Conservation (phyloP, 2,888 invertebrate species). For the Brachypterus glaber region DNA sequence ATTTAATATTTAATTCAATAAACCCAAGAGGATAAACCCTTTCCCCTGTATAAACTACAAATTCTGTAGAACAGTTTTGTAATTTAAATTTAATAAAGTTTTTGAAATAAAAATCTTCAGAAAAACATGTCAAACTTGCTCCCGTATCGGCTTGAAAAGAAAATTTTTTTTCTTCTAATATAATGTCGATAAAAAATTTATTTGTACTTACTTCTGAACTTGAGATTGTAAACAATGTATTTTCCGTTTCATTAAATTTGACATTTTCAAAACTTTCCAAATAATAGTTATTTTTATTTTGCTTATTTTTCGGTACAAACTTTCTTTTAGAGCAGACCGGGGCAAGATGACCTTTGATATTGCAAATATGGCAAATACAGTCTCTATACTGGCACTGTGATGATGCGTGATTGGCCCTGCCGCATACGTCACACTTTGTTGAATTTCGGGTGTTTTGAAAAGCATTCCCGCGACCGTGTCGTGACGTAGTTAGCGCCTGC, state of each 20-base stretch:
- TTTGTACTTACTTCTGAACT: too few relatives aligned
- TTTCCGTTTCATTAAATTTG: background rate
- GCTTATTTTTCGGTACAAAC: background rate
- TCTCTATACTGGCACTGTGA: conserved; percentile 9
- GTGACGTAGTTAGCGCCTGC: conserved; percentile 9
- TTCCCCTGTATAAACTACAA: background rate
- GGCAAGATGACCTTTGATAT: conserved; percentile 10
- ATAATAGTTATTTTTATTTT: conserved; percentile 2
- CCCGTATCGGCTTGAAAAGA: too few relatives aligned
- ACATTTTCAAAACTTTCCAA: background rate
- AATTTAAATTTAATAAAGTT: too few relatives aligned
- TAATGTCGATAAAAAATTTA: too few relatives aligned
- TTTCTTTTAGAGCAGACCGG: conserved; percentile 7
- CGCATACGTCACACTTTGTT: conserved; percentile 5
- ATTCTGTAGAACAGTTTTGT: too few relatives aligned
- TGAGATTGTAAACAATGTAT: too few relatives aligned
- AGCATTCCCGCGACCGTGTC: too few relatives aligned
- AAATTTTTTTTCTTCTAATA: too few relatives aligned
- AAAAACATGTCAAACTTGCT: too few relatives aligned
- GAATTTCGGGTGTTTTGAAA: too few relatives aligned
- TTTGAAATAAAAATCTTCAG: too few relatives aligned
- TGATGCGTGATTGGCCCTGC: conserved; percentile 4
- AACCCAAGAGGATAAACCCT: background rate
- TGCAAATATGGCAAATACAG: conserved; percentile 9
- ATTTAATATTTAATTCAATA: background rate